Conservation (phyloP, 2,113 vertebrate genomes). For the Candoia aspera region DNA sequence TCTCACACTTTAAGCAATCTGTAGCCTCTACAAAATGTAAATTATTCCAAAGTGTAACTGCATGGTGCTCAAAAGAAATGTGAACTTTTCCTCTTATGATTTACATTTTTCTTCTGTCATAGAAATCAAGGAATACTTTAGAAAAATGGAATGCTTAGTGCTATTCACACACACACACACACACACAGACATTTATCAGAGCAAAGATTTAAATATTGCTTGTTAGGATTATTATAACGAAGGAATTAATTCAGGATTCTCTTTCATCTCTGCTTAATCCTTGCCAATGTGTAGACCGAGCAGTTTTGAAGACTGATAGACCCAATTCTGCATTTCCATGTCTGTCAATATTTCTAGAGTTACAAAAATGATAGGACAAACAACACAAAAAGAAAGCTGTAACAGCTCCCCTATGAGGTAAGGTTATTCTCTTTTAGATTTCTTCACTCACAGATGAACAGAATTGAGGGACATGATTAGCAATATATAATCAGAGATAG, state of each 20-base stretch:
- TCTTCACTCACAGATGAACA: neutral
- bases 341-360: neutral
- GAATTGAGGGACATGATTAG: neutral
- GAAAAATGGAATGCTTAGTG: slow-evolving; percentile 49
- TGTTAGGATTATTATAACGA: slow-evolving; percentile 39
- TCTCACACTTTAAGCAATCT: neutral
- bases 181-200: slow-evolving; percentile 53
- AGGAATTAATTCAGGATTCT: slow-evolving; percentile 27
- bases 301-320: neutral
- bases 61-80: neutral
- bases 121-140: slow-evolving; percentile 34
- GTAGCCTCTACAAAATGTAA: slow-evolving; percentile 1
- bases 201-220: slow-evolving; percentile 48
- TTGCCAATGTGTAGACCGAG: too few relatives aligned
- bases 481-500: neutral
- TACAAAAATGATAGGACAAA: neutral
- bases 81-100: neutral
- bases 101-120: slow-evolving; percentile 27
- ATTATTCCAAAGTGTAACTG: neutral
- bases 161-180: neutral
- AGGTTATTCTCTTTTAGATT: neutral
- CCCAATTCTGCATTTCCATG: neutral
- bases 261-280: neutral
- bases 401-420: neutral
- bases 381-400: neutral